These are phyloP conservation scores for Dryadula phaetusa DNA, from an alignment of 2,888 invertebrate genomes.

Conservation along the genomic window DNA sequence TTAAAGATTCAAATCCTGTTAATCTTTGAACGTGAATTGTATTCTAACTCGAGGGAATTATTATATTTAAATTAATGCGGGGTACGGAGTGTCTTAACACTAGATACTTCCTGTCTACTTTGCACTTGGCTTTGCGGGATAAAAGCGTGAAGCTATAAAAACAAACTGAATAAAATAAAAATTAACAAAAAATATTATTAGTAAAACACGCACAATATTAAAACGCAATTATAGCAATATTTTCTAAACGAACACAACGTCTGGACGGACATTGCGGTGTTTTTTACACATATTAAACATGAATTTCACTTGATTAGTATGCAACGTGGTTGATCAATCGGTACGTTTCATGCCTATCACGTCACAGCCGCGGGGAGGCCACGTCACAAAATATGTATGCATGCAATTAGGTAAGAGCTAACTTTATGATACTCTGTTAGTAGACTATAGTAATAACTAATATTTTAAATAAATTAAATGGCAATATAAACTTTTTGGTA, in stretches of 20 bases:
- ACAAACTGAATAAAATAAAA: no score
- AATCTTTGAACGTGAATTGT: no score
- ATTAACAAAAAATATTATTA: no score
- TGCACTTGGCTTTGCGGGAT: no score
- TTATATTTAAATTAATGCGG: no score
- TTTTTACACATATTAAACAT: slow-evolving; percentile 28
- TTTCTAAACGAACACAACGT: slow-evolving; percentile 11
- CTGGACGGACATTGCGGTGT: slow-evolving; percentile 22
- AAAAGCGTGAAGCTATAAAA: no score
- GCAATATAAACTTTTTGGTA: no score
- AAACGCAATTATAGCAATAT: neutral
- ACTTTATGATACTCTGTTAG: slow-evolving; percentile 38
- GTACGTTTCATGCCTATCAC: slow-evolving; percentile 56
- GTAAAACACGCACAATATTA: neutral
- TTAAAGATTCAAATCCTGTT: no score
- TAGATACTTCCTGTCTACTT: no score
- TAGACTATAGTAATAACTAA: neutral
- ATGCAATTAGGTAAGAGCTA: slow-evolving; percentile 57
- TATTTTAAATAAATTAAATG: neutral
- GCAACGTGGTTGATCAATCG: slow-evolving; percentile 49
- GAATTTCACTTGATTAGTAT: slow-evolving; percentile 76
- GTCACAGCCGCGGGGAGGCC: slow-evolving; percentile 53
- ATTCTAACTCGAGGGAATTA: no score
- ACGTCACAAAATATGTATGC: slow-evolving; percentile 51
- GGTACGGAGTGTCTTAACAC: no score